phyloP scores from a whole-genome alignment of 2,113 vertebrate species.

The Copsychus sechellarum region DNA sequence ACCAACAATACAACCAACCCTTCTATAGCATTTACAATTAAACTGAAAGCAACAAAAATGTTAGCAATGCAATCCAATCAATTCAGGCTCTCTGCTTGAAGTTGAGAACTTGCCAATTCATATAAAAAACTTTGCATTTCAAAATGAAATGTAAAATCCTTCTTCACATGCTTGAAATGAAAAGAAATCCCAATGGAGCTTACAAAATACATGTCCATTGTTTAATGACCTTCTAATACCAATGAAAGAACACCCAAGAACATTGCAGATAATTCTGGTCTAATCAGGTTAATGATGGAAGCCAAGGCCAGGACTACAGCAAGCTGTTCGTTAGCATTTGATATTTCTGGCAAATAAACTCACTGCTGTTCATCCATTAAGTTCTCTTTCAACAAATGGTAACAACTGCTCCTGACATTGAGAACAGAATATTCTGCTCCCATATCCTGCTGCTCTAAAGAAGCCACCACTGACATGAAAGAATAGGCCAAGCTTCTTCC shows the following conservation, averaged over 20 bases:
- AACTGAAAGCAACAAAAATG: neutral
- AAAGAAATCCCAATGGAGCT: neutral
- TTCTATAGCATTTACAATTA: neutral
- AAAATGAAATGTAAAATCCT: slow-evolving; percentile 37
- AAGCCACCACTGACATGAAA: neutral
- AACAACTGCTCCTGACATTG: slow-evolving; percentile 8
- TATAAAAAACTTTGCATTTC: slow-evolving; percentile 21
- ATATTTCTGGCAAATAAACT: slow-evolving; percentile 60
- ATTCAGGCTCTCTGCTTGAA: neutral
- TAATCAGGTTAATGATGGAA: slow-evolving; percentile 51
- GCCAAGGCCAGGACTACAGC: slow-evolving; percentile 41
- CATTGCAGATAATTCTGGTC: slow-evolving; percentile 23
- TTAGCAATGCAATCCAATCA: neutral
- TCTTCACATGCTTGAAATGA: slow-evolving; percentile 37
- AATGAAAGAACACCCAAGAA: slow-evolving; percentile 46
- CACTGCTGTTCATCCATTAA: slow-evolving; percentile 39
- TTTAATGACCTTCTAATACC: slow-evolving; percentile 55
- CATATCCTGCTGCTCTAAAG: neutral
- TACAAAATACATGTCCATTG: neutral
- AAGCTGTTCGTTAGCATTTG: slow-evolving; percentile 63
- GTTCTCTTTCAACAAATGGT: slow-evolving; percentile 30
- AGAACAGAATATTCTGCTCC: slow-evolving; percentile 14
- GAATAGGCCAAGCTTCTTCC: neutral
- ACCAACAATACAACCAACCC: neutral
- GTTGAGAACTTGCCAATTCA: slow-evolving; percentile 1